These are phyloP conservation scores for Saturnia japonica DNA, from an alignment of 2,888 invertebrate genomes.

Conservation along the genomic window DNA sequence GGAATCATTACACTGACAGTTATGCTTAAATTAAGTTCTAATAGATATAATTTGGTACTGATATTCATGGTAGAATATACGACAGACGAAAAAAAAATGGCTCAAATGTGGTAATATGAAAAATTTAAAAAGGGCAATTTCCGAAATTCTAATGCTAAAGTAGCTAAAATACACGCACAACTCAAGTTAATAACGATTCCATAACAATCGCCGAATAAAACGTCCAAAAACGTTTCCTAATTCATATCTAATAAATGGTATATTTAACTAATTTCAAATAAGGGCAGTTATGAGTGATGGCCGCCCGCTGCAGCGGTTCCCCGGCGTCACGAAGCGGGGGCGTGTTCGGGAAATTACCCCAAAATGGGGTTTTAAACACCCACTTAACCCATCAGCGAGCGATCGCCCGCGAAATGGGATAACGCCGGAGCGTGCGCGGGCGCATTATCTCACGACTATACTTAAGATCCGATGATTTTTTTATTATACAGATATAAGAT, in stretches of 20 bases:
- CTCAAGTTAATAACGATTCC: not conserved
- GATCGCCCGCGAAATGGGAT: conserved; percentile 60
- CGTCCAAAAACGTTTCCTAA: conserved; percentile 17
- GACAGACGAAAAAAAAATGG: no score
- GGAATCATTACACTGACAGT: no score
- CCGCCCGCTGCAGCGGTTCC: conserved; percentile 9
- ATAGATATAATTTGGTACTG: no score
- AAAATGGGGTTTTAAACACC: conserved; percentile 56
- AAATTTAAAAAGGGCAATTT: not conserved
- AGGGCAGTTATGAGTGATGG: conserved; percentile 27
- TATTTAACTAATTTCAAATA: conserved; percentile 22
- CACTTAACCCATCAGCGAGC: conserved; percentile 55
- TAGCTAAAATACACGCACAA: not conserved
- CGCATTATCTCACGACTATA: conserved; percentile 43
- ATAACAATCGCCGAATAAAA: conserved; percentile 15
- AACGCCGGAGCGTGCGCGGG: conserved; percentile 37
- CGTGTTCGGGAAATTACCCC: conserved; percentile 49
- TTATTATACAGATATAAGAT: no score
- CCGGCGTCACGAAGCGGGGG: conserved; percentile 29
- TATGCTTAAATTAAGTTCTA: no score
- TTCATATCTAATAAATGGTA: conserved; percentile 21
- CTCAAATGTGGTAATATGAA: no score
- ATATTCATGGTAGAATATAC: no score
- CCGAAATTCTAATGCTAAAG: not conserved
- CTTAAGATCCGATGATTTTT: no score